These are phyloP conservation scores for Drosophila pegasa DNA, from an alignment of 2,888 invertebrate genomes.

Conservation along the genomic window DNA sequence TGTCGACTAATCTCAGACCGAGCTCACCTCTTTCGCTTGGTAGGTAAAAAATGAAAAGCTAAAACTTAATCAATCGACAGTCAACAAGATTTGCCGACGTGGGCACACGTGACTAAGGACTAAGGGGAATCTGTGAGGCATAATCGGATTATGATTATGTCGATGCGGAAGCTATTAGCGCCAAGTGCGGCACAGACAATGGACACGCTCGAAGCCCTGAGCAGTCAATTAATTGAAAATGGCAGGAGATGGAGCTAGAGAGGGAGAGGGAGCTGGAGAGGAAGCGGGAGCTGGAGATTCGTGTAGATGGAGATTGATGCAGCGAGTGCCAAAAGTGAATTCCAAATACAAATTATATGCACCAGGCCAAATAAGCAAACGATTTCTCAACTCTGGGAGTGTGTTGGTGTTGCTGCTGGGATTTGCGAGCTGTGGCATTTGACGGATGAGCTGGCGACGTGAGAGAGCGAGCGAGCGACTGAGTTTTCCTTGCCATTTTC, in stretches of 20 bases:
- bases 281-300: too few species aligned
- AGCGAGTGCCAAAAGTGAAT: conserved; percentile 42
- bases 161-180: conserved; percentile 56
- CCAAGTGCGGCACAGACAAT: conserved; percentile 19
- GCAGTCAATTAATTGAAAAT: conserved; percentile 68
- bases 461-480: conserved; percentile 21
- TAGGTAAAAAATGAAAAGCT: conserved; percentile 45
- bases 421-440: conserved; percentile 71
- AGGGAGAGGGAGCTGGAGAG: neutral
- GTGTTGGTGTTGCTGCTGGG: conserved; percentile 42
- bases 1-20: neutral
- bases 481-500: conserved; percentile 67
- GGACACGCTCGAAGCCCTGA: conserved; percentile 23
- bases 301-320: conserved; percentile 67
- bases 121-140: conserved; percentile 16
- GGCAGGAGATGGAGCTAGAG: conserved; percentile 8
- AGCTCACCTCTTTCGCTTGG: neutral
- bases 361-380: conserved; percentile 43
- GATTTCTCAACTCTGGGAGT: conserved; percentile 59
- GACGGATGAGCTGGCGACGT: conserved; percentile 75
- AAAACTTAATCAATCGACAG: conserved; percentile 57
- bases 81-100: conserved; percentile 49
- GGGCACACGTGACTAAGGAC: conserved; percentile 32
- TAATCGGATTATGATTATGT: conserved; percentile 76
- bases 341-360: conserved; percentile 36